phyloP scores from a whole-genome alignment of 2,888 invertebrate genomes.

The Hedya salicella region DNA sequence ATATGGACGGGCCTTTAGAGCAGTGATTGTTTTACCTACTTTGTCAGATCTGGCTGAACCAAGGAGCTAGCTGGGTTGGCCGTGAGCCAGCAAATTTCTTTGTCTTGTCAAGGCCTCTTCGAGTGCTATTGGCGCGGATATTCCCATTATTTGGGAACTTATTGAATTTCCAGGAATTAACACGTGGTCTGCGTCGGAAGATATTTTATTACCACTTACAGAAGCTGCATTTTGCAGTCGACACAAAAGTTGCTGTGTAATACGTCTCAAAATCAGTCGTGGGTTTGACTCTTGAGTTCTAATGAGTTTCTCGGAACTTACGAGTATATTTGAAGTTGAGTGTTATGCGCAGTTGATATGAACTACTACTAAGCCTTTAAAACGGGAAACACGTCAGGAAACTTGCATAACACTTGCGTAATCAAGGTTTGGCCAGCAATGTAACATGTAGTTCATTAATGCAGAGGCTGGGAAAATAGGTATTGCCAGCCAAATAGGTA shows the following conservation, averaged over 20 bases:
- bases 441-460: too few relatives aligned
- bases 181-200: constrained; percentile 35
- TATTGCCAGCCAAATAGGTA: too few relatives aligned
- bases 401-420: too few relatives aligned
- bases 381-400: too few relatives aligned
- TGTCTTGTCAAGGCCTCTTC: constrained; percentile 72
- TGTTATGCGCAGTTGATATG: too few relatives aligned
- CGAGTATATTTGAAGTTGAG: too few relatives aligned
- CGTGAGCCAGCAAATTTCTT: constrained; percentile 66
- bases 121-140: constrained; percentile 71
- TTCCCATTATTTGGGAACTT: constrained; percentile 64
- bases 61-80: constrained; percentile 31
- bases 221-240: constrained; percentile 1
- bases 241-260: too few relatives aligned
- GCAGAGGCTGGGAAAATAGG: too few relatives aligned
- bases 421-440: too few relatives aligned
- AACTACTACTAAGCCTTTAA: too few relatives aligned
- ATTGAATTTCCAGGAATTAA: constrained; percentile 55
- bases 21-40: constrained; percentile 40
- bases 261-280: background rate
- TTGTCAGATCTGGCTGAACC: constrained; percentile 20
- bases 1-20: constrained; percentile 49
- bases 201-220: constrained; percentile 17
- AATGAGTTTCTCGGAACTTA: background rate
- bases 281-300: background rate